Base-by-base conservation (phyloP, 2,113 vertebrate genomes). In the Tychaedon coryphoeus region DNA sequence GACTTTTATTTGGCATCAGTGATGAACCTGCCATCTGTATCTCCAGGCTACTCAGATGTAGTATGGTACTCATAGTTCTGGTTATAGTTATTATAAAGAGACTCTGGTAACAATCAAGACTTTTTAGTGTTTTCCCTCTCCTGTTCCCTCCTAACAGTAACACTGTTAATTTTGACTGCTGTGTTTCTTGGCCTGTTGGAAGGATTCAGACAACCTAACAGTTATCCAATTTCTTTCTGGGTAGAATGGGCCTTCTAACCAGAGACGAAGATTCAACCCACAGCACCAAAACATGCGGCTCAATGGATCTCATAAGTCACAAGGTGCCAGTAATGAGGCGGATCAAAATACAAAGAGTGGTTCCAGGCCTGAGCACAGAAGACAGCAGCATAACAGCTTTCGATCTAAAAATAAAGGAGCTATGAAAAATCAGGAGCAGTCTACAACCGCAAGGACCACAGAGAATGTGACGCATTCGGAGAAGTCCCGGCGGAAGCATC, bases 181-280 rank as follows among this genome's bases (percentile, higher is more conserved):
- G 40, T 57, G 25, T 73, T 91, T 82, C 43, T 40, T 82, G 50
- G 82, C 51, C 9, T 81, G 13, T 71, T 74, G 48, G 28, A 83
- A 90, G 57, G 58, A 65, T 93, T 76, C 67, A 91, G 50, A 53
- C 45, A 86, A 66, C 57, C 85, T 96, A 81, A 97, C 31, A 72
- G n/a, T 73, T 74, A 14, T 9, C 33, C 43, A 8, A 94, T 92
- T 88, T 95, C 54, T 90, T 90, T 95, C 87, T 97, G 93, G 42
- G 56, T 90, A 98, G 98, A 98, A 97, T 60, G 97, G 96, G 33
- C 89, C 97, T 84, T 96, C 97, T 71, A 97, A 56, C 95, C 98
- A 98, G 93, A 97, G 97, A 88, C 97, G 98, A 95, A 97, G 98
- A 96, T 98, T 98, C 90, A 97, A 98, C 47, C 94, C 97, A 2